Conservation (phyloP, 2,113 vertebrate species). For the Eubucco bourcierii region DNA sequence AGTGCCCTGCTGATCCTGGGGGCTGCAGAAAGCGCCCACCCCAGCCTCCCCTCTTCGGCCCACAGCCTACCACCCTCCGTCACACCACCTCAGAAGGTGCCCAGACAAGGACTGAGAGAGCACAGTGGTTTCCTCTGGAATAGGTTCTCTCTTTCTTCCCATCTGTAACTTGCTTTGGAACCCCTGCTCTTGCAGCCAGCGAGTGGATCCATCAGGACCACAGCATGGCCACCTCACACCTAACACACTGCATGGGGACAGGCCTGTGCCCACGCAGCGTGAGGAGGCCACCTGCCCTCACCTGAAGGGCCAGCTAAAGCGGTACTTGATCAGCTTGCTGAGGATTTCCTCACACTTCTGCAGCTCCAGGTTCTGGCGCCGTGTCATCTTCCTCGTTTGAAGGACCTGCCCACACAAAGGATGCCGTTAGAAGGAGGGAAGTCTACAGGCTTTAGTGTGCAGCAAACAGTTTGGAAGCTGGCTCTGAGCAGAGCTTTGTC, state of each 20-base stretch:
- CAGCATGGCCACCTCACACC: background rate
- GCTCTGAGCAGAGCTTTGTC: background rate
- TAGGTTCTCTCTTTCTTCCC: background rate
- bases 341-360: conserved; percentile 95
- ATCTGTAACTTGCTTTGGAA: background rate
- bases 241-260: accelerated
- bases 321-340: conserved; percentile 90
- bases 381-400: conserved; percentile 78
- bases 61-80: background rate
- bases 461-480: background rate
- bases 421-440: background rate
- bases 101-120: background rate
- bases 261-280: background rate
- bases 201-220: background rate
- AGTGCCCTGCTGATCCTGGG: background rate
- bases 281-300: conserved; percentile 47
- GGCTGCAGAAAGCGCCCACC: background rate
- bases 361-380: conserved; percentile 84
- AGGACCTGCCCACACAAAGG: conserved; percentile 79
- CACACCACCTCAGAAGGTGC: background rate
- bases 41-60: background rate
- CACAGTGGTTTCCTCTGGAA: background rate
- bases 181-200: background rate
- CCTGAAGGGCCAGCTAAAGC: conserved; percentile 98
- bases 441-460: background rate